Evolutionary conservation across 2,797 vertebrate genomes (phyloP).

Genomic region (Graptemys geographica): DNA sequence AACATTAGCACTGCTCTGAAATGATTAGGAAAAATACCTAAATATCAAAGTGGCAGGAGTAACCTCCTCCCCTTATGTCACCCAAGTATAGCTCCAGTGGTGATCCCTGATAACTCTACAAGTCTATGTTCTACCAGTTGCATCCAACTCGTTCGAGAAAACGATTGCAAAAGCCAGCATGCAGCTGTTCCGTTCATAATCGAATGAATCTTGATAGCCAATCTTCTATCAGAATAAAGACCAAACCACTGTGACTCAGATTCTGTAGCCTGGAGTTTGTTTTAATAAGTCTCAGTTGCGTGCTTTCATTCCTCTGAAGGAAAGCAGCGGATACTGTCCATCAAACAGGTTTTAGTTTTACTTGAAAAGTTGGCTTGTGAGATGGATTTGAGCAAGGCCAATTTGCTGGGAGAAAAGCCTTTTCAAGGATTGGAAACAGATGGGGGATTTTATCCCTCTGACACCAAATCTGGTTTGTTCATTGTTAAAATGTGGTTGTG

Average conservation of each 20-base stretch:
- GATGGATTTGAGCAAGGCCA: slow-evolving; percentile 32
- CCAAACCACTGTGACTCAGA: slow-evolving; percentile 13
- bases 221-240: neutral
- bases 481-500: neutral
- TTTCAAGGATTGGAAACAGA: slow-evolving; percentile 44
- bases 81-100: slow-evolving; percentile 4
- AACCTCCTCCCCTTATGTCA: neutral
- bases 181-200: slow-evolving; percentile 55
- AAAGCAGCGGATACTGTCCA: slow-evolving; percentile 43
- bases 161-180: slow-evolving; percentile 7
- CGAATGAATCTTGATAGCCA: slow-evolving; percentile 45
- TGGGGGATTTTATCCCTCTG: slow-evolving; percentile 16
- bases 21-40: neutral
- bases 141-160: slow-evolving; percentile 8
- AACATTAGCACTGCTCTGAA: neutral
- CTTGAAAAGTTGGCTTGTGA: slow-evolving; percentile 44
- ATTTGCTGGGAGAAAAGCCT: slow-evolving; percentile 42
- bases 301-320: slow-evolving; percentile 17
- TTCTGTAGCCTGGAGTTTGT: neutral
- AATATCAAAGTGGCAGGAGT: neutral
- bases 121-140: slow-evolving; percentile 8
- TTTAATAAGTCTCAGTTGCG: slow-evolving; percentile 33
- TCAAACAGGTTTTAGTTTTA: neutral
- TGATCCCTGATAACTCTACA: neutral
- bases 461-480: slow-evolving; percentile 30